These are phyloP conservation scores for Clupea harengus DNA, from an alignment of 2,113 vertebrate species.

Conservation along the genomic window DNA sequence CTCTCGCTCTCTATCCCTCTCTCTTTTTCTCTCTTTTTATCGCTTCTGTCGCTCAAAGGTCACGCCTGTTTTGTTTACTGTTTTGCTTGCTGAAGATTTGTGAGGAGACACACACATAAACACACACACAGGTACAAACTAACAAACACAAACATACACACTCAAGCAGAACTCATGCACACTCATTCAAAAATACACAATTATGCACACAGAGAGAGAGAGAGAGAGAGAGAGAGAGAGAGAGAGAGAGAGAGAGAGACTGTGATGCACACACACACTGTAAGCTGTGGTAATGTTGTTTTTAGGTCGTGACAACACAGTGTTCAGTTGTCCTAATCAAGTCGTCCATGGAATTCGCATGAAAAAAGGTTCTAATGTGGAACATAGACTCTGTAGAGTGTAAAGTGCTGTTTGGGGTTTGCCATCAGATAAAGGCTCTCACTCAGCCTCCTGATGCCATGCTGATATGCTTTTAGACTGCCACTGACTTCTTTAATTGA, in stretches of 20 bases:
- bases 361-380: too few relatives aligned
- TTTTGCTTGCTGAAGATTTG: slow-evolving; percentile 60
- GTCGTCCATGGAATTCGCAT: too few relatives aligned
- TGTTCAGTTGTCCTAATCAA: too few relatives aligned
- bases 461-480: too few relatives aligned
- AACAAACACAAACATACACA: not conserved
- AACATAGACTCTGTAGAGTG: too few relatives aligned
- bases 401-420: too few relatives aligned
- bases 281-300: too few relatives aligned
- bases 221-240: not conserved
- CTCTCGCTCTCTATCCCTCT: slow-evolving; percentile 41
- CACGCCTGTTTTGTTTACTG: slow-evolving; percentile 74
- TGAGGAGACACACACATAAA: not conserved
- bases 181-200: not conserved
- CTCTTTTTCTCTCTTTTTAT: slow-evolving; percentile 55
- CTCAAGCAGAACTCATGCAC: not conserved
- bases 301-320: too few relatives aligned
- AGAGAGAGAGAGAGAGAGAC: not conserved
- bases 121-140: not conserved
- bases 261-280: not conserved
- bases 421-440: too few relatives aligned
- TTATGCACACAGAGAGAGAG: not conserved
- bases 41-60: slow-evolving; percentile 68
- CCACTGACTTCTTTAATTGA: too few relatives aligned
- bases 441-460: too few relatives aligned